A percentile compares a stretch with the other conserved stretches of the same genome.
Conservation (phyloP, 2,888 invertebrate species). For the Glaucopsyche alexis region DNA sequence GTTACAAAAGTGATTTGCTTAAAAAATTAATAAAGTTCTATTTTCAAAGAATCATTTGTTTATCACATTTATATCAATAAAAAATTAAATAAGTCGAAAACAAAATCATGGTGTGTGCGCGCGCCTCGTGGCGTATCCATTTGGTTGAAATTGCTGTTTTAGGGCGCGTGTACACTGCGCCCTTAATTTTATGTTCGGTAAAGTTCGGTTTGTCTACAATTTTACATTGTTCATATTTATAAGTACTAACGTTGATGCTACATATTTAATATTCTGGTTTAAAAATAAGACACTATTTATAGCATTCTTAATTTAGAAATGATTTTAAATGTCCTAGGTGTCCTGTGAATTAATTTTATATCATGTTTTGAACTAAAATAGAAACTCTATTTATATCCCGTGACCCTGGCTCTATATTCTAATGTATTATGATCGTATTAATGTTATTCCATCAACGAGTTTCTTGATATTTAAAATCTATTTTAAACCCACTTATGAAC, state of each 20-base stretch:
- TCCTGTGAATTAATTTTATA: not conserved
- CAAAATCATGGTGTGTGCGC: slow-evolving; percentile 48
- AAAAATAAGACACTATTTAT: not conserved
- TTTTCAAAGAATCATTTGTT: not conserved
- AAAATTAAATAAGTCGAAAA: slow-evolving; percentile 30
- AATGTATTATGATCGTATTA: not conserved
- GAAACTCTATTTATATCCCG: not conserved
- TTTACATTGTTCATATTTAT: not conserved
- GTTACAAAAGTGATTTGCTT: too few relatives aligned
- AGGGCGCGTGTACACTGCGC: slow-evolving; percentile 51
- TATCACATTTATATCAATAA: not conserved
- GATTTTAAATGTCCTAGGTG: not conserved
- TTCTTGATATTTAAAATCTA: not conserved
- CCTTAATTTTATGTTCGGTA: not conserved
- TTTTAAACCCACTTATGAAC: not conserved
- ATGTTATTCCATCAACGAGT: not conserved
- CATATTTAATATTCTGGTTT: not conserved
- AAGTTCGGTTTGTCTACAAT: not conserved
- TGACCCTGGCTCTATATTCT: not conserved
- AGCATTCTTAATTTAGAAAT: not conserved
- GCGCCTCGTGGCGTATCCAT: slow-evolving; percentile 66
- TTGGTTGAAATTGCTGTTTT: slow-evolving; percentile 73
- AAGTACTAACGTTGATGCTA: not conserved
- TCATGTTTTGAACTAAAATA: not conserved
- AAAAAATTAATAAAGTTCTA: too few relatives aligned